These are phyloP conservation scores for Iguana delicatissima DNA, from an alignment of 2,797 vertebrate genomes.

Conservation along the genomic window DNA sequence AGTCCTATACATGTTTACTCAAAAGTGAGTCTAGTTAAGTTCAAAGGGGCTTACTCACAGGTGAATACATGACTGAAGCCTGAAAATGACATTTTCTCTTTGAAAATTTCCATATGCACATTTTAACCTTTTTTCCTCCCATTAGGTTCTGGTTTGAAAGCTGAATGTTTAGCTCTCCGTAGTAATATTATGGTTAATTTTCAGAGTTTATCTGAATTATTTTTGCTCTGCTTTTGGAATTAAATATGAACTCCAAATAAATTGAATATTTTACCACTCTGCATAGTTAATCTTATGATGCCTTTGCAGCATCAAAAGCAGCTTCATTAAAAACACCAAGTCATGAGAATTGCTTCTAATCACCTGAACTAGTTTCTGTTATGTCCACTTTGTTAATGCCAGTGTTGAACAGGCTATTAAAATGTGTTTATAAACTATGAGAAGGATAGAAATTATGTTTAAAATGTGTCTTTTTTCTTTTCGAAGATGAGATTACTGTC, in stretches of 20 bases:
- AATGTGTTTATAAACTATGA: background rate
- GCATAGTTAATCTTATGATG: background rate
- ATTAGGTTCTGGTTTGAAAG: background rate
- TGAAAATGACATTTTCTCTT: background rate
- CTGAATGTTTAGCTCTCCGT: background rate
- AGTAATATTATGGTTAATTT: background rate
- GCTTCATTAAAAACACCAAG: slow-evolving; percentile 7
- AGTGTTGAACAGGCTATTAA: slow-evolving; percentile 22
- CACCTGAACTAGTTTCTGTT: background rate
- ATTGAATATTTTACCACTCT: background rate
- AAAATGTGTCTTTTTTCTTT: background rate
- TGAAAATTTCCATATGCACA: background rate
- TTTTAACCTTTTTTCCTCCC: background rate
- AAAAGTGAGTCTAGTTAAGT: too few species aligned
- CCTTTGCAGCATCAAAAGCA: background rate
- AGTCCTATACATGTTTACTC: background rate
- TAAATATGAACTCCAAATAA: background rate
- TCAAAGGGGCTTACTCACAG: too few species aligned
- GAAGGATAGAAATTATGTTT: background rate
- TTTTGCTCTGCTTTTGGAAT: background rate
- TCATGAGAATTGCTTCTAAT: slow-evolving; percentile 23
- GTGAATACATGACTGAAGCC: too few species aligned
- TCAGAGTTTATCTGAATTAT: background rate
- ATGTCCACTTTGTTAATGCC: background rate
- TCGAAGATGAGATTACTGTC: background rate